Conservation (phyloP, 2,113 vertebrate genomes). For the Silurus glanis region DNA sequence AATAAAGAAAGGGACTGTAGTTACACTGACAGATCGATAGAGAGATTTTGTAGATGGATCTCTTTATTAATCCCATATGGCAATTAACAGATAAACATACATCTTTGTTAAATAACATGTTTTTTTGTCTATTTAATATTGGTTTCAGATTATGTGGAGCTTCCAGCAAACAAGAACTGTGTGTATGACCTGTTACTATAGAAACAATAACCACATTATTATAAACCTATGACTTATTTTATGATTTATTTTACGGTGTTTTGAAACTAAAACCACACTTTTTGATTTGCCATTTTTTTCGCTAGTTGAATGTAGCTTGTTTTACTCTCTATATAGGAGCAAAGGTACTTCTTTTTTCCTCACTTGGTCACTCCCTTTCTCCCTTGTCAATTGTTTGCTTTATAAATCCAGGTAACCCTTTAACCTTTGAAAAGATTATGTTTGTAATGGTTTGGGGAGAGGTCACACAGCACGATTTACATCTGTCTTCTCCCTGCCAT, state of each 20-base stretch:
- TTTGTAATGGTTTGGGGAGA: conserved; percentile 52
- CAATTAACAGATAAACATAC: neutral
- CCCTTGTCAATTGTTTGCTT: conserved; percentile 44
- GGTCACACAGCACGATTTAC: conserved; percentile 41
- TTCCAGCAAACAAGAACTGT: neutral
- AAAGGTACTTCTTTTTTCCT: neutral
- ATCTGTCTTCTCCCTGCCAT: conserved; percentile 55
- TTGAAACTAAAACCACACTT: neutral
- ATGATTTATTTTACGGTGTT: neutral
- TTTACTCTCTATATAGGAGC: neutral
- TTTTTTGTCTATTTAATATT: neutral
- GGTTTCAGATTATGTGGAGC: neutral
- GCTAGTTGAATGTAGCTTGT: neutral
- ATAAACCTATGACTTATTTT: neutral
- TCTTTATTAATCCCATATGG: too few relatives aligned
- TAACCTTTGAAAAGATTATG: conserved; percentile 52
- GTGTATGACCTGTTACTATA: neutral
- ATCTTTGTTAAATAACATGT: neutral
- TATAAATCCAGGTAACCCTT: conserved; percentile 54
- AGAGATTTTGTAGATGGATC: neutral
- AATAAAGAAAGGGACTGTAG: neutral
- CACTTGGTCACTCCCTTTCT: neutral
- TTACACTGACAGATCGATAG: neutral
- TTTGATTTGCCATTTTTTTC: neutral
- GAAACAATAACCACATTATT: neutral